phyloP scores from a whole-genome alignment of 2,888 invertebrate species.

The Drosophila infuscata region DNA sequence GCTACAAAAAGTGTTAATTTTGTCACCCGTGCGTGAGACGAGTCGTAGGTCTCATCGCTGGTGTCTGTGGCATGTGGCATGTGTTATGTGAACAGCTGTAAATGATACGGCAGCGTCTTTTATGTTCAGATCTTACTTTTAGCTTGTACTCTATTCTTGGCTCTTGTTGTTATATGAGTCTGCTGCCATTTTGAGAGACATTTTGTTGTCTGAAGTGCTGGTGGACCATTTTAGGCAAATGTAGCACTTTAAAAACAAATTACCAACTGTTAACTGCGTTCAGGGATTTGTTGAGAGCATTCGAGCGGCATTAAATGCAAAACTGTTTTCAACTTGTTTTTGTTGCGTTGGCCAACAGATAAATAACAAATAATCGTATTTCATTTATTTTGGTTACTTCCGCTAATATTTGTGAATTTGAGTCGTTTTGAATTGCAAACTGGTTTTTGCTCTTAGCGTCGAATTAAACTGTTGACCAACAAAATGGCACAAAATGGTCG shows the following conservation, averaged over 20 bases:
- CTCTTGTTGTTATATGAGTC: conserved; percentile 16
- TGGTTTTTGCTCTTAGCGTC: conserved; percentile 15
- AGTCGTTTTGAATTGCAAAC: conserved; percentile 24
- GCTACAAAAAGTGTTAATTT: background rate
- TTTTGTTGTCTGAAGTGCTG: conserved; percentile 34
- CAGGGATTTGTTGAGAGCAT: conserved; percentile 34
- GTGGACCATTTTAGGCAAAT: conserved; percentile 48
- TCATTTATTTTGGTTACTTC: conserved; percentile 6
- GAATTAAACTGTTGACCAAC: conserved; percentile 37
- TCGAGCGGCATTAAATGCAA: conserved; percentile 16
- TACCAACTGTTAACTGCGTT: conserved; percentile 21
- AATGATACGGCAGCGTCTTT: conserved; percentile 67
- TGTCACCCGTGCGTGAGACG: conserved; percentile 12
- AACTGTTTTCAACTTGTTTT: conserved; percentile 22
- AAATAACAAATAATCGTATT: background rate
- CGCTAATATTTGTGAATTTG: conserved; percentile 22
- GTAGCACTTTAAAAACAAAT: conserved; percentile 44
- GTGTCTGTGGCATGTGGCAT: conserved; percentile 54
- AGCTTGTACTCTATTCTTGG: conserved; percentile 8
- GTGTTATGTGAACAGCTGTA: conserved; percentile 74
- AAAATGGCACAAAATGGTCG: conserved; percentile 22
- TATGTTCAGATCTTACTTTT: conserved; percentile 46
- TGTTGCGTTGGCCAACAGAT: conserved; percentile 1
- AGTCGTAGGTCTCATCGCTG: conserved; percentile 9
- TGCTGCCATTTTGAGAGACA: conserved; percentile 29